Percentiles rank a stretch among this genome's conserved stretches.
These are phyloP conservation scores for Lethrus apterus DNA, from an alignment of 1,140 invertebrate genomes.

Conservation along the genomic window DNA sequence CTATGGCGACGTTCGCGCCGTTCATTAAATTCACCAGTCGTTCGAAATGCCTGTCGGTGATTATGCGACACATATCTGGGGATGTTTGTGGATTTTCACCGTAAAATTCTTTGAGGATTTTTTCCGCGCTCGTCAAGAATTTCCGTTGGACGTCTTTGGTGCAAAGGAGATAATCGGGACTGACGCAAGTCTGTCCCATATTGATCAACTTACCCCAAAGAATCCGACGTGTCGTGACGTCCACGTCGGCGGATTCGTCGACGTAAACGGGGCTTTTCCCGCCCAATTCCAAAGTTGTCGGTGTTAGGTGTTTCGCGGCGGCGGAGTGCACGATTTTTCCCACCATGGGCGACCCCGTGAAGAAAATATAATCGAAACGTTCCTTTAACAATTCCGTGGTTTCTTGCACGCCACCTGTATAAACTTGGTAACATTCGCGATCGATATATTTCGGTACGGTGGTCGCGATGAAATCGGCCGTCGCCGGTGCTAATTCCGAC, in stretches of 20 bases:
- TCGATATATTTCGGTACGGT: slow-evolving; percentile 87
- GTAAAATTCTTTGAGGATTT: slow-evolving; percentile 77
- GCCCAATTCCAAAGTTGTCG: slow-evolving; percentile 91
- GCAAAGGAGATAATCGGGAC: slow-evolving; percentile 96
- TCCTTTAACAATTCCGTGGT: slow-evolving; percentile 62
- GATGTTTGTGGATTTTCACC: slow-evolving; percentile 71
- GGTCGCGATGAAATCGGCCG: slow-evolving; percentile 65
- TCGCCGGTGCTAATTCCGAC: slow-evolving; percentile 78
- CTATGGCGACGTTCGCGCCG: slow-evolving; percentile 62
- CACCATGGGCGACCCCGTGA: slow-evolving; percentile 82
- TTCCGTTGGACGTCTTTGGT: slow-evolving; percentile 62
- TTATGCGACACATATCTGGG: slow-evolving; percentile 76
- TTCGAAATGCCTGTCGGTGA: slow-evolving; percentile 72
- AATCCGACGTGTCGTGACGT: slow-evolving; percentile 66
- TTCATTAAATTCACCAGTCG: slow-evolving; percentile 46
- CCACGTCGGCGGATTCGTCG: slow-evolving; percentile 68
- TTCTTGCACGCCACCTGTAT: slow-evolving; percentile 79
- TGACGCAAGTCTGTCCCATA: slow-evolving; percentile 93
- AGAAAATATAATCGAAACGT: slow-evolving; percentile 96
- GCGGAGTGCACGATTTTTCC: slow-evolving; percentile 87
- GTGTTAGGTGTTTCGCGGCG: slow-evolving; percentile 86
- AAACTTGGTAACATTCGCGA: slow-evolving; percentile 57
- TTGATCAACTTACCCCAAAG: slow-evolving; percentile 88
- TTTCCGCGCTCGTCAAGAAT: slow-evolving; percentile 58
- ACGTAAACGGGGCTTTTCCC: slow-evolving; percentile 83